Evolutionary conservation across 2,113 vertebrate genomes (phyloP).

Genomic region (Saccopteryx leptura): DNA sequence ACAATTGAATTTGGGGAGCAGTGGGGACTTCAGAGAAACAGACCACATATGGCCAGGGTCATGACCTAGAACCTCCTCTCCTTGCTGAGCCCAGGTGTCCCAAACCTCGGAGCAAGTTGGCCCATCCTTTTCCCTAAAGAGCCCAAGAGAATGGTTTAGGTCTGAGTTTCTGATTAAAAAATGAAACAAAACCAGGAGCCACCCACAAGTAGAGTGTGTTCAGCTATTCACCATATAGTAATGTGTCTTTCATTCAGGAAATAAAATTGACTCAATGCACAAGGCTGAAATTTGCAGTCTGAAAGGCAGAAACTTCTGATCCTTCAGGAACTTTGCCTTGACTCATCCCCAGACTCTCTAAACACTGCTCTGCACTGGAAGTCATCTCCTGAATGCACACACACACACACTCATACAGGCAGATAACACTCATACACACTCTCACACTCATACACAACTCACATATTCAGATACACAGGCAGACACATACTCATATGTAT

Average conservation of each 20-base stretch:
- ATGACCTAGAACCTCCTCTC: neutral
- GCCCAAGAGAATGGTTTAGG: neutral
- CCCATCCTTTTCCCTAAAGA: neutral
- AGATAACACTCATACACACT: neutral
- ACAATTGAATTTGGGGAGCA: neutral
- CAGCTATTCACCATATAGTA: neutral
- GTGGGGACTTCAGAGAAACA: neutral
- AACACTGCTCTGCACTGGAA: neutral
- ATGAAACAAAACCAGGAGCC: neutral
- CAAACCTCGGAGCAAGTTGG: neutral
- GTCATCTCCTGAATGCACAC: neutral
- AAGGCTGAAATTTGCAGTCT: conserved; percentile 22
- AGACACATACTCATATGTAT: neutral
- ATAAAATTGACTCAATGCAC: neutral
- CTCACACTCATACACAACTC: neutral
- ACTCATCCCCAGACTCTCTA: neutral
- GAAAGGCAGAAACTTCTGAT: neutral
- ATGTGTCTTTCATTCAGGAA: neutral
- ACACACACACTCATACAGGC: no score
- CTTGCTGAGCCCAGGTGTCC: neutral
- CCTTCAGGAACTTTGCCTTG: neutral
- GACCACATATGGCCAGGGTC: neutral
- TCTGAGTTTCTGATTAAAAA: neutral
- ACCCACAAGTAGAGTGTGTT: neutral
- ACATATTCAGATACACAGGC: neutral